Evolutionary conservation across 2,888 invertebrate genomes (phyloP), one percentile per base, ranked within the genome.

Genomic region (Rotaria magnacalcarata): DNA sequence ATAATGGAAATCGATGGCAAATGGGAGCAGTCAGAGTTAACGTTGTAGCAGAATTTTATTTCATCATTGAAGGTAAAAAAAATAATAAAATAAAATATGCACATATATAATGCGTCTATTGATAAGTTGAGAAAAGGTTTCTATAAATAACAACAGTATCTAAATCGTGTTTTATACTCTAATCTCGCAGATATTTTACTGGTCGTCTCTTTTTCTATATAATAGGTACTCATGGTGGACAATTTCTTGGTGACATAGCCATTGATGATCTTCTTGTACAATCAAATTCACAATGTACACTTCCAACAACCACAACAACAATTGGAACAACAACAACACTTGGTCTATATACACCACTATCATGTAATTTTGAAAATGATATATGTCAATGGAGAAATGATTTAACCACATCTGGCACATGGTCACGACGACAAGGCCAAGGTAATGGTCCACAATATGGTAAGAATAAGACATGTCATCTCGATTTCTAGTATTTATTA

Each of bases 301-400:
- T 80, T 47, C 43, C 80, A 47, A 80, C 80, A 8, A 80, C 47
- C 3, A 80, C 80, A 14, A 47, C 80, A 47, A 80, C 80, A n/a
- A 47, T 47, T 11, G 11, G n/a, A 24, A 21, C n/a, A 24, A 11
- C 24, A 47, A 80, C 47, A 11, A 47, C 80, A 47, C 47, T 24
- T 11, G 80, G 80, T n/a, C 10, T 7, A 80, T 41, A 47, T 47
- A 80, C 80, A 47, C 50, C 67, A 24, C 54, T 67, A 67, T 27
- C 34, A 50, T 91, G 91, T 88, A 89, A 90, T 88, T 91, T 91
- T 88, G 91, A 91, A 88, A 88, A 88, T 14, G 89, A 89, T 41
- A 67, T 89, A 10, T 90, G 90, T 86, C 88, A 89, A 11, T 90
- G 90, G 89, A 88, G 87, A 50, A 90, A 90, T 86, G 89, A 89